phyloP scores from a whole-genome alignment of 2,797 vertebrate genomes.

The Chelonia mydas region DNA sequence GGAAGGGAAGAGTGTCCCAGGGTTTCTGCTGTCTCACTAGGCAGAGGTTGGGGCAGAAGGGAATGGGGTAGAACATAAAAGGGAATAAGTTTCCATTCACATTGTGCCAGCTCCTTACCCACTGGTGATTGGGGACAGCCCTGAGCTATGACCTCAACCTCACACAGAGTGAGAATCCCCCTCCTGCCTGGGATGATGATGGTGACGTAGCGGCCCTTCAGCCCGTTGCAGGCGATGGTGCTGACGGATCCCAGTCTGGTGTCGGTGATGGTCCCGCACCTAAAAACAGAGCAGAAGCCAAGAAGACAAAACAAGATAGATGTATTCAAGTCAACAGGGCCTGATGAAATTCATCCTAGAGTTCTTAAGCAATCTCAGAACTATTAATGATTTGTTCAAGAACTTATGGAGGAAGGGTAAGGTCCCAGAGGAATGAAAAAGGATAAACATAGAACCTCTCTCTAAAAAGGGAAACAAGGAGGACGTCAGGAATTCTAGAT shows the following conservation, averaged over 20 bases:
- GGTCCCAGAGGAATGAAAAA: too few relatives aligned
- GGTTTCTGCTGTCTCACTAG: not conserved
- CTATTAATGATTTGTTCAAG: too few relatives aligned
- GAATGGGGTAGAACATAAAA: not conserved
- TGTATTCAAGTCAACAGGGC: too few relatives aligned
- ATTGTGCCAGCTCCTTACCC: not conserved
- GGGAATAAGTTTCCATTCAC: not conserved
- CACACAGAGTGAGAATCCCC: not conserved
- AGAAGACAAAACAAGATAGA: too few relatives aligned
- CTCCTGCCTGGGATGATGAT: not conserved
- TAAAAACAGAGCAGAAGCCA: not conserved
- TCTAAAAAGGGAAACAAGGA: too few relatives aligned
- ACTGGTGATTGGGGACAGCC: not conserved
- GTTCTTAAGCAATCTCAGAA: too few relatives aligned
- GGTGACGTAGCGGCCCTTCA: constrained; percentile 26
- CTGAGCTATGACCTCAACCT: not conserved
- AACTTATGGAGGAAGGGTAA: too few relatives aligned
- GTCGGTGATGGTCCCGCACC: constrained; percentile 14
- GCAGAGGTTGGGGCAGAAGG: not conserved
- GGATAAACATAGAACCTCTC: too few relatives aligned
- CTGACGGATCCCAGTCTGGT: not conserved
- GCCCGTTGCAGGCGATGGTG: not conserved
- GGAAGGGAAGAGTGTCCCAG: not conserved
- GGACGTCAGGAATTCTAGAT: too few relatives aligned
- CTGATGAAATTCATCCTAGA: too few relatives aligned